Conservation (phyloP, 2,113 vertebrate species). For the Condylura cristata region DNA sequence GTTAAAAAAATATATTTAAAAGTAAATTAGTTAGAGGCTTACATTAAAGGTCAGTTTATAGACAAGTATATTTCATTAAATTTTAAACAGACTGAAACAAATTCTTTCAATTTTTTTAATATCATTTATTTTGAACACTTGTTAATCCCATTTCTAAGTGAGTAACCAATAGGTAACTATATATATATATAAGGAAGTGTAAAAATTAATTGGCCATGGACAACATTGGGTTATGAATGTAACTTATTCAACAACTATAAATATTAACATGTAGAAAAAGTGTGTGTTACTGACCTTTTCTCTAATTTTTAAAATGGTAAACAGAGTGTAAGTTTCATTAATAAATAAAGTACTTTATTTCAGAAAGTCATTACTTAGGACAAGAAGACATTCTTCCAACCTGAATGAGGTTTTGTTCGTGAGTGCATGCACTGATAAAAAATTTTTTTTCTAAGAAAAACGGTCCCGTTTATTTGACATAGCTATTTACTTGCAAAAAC, state of each 20-base stretch:
- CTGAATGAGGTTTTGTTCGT: not conserved
- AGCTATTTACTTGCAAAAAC: conserved; percentile 30
- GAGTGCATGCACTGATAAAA: not conserved
- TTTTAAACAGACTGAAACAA: conserved; percentile 77
- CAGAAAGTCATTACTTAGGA: conserved; percentile 61
- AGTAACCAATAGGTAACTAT: conserved; percentile 54
- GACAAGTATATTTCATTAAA: conserved; percentile 70
- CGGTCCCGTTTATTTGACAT: conserved; percentile 56
- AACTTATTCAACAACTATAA: conserved; percentile 77
- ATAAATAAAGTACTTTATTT: conserved; percentile 48
- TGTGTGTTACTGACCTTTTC: conserved; percentile 61
- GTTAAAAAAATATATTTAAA: conserved; percentile 54
- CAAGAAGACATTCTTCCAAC: conserved; percentile 59
- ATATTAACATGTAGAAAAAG: conserved; percentile 70
- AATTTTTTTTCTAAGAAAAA: conserved; percentile 54
- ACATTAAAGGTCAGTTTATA: conserved; percentile 57
- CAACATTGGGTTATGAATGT: conserved; percentile 65
- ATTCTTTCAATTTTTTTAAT: conserved; percentile 84
- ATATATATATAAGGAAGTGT: conserved; percentile 67
- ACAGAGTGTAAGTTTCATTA: not conserved
- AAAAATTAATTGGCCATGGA: conserved; percentile 76
- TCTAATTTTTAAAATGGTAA: conserved; percentile 55
- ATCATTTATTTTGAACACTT: conserved; percentile 79
- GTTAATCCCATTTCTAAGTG: conserved; percentile 81
- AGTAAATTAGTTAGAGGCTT: conserved; percentile 73